These are phyloP conservation scores for Nesidiocoris tenuis DNA, from an alignment of 2,888 invertebrate genomes.

Conservation along the genomic window DNA sequence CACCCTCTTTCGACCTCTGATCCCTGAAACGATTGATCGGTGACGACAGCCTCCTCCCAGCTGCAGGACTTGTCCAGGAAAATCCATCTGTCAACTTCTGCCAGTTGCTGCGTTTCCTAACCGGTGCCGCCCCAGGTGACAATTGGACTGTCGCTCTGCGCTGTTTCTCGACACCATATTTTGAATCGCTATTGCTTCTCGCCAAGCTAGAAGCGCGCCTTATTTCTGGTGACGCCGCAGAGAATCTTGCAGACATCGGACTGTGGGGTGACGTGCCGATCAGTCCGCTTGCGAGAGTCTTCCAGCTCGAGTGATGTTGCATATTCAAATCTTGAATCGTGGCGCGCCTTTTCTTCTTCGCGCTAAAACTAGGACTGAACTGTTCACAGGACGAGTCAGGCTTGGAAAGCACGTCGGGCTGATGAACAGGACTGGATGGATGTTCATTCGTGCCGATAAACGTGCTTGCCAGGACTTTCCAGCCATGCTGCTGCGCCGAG, in stretches of 20 bases:
- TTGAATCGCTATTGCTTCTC: not conserved
- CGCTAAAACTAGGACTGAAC: not conserved
- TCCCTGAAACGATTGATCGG: not conserved
- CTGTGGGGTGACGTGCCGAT: not conserved
- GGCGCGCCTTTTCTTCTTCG: not conserved
- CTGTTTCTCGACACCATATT: not conserved
- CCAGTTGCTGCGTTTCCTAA: not conserved
- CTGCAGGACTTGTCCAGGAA: not conserved
- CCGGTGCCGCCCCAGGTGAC: not conserved
- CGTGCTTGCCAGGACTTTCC: constrained; percentile 17
- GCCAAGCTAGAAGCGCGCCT: not conserved
- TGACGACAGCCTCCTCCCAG: not conserved
- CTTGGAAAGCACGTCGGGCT: not conserved
- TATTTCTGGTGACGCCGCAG: not conserved
- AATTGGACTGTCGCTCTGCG: not conserved
- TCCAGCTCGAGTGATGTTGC: not conserved
- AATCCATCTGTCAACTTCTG: not conserved
- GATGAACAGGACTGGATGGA: not conserved
- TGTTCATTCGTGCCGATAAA: constrained; percentile 4
- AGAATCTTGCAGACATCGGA: not conserved
- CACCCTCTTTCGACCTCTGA: not conserved
- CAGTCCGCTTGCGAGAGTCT: not conserved
- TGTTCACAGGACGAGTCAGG: not conserved
- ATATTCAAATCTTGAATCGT: not conserved
- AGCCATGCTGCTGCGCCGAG: not conserved